Evolutionary conservation across 2,113 vertebrate species (phyloP), one percentile per base, ranked within the genome.

Genomic region (Macquaria ambigua): DNA sequence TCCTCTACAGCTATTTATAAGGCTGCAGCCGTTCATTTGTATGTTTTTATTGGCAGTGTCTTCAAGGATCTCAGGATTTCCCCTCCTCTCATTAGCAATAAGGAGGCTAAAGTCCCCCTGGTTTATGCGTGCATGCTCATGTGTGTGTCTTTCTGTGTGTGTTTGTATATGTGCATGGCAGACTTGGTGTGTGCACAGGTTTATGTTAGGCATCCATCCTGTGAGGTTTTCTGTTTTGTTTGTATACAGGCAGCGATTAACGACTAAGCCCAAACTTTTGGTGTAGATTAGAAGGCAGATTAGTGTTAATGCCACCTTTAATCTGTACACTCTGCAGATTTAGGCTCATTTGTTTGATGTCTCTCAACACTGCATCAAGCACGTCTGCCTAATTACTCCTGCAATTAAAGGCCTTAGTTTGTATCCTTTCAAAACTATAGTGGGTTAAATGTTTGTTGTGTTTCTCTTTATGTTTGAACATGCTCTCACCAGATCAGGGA

Each of bases 401-500:
- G 21, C 7, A 69, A 69, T 83, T 71, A 82, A 86, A 83, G 48
- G 43, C 37, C 58, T 86, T 46, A n/a, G n/a, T 52, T 63, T 80
- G 46, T 71, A 66, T 71, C 48, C 18, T 73, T 76, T 88, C 5
- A 46, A 37, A 79, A 14, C 48, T 56, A 31, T 15, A 34, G 34
- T 18, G 67, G 55, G 43, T 59, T 83, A 69, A 74, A 61, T 18
- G 18, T 63, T 72, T 61, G 2, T 4, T 61, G 10, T 74, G 14
- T 75, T 34, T 31, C 8, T 85, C 68, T 58, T 21, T 64, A 34
- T 64, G 23, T 86, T 55, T 76, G 48, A 85, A 77, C 77, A 1
- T 59, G 41, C 5, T 56, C 59, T 84, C 41, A 63, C 39, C 84
- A 99, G 98, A 99, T 99, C 94, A 97, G 97, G 25, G 97, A 98